Evolutionary conservation across 2,888 invertebrate genomes (phyloP).

Genomic region (Apotomis turbidana): DNA sequence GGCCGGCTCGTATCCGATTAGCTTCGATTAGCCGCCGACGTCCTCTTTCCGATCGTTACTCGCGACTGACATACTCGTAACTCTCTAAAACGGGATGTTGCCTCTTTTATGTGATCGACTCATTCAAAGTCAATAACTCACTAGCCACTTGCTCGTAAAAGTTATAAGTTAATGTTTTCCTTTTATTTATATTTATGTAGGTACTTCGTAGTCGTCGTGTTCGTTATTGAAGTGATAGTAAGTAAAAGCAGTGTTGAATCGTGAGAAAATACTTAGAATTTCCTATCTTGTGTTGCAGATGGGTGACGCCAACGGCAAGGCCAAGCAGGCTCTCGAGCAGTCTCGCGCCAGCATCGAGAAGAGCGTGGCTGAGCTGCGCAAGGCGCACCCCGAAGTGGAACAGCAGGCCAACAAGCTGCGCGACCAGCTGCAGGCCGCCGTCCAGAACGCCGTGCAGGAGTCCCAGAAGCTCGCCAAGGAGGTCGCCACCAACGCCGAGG

Average conservation of each 20-base stretch:
- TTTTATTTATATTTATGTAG: no score
- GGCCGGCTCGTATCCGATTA: neutral
- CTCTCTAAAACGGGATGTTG: neutral
- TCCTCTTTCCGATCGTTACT: neutral
- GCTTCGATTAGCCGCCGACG: neutral
- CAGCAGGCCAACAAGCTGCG: conserved; percentile 62
- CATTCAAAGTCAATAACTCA: no score
- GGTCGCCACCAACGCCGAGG: conserved; percentile 63
- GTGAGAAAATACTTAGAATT: no score
- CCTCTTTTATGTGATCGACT: no score
- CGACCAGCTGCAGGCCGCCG: conserved; percentile 64
- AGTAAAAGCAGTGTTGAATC: no score
- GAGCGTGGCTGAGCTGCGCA: conserved; percentile 65
- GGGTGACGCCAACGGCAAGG: conserved; percentile 70
- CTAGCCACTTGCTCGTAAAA: no score
- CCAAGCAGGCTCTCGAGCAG: conserved; percentile 67
- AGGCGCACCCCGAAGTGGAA: conserved; percentile 74
- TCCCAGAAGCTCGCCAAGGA: conserved; percentile 71
- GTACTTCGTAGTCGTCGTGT: no score
- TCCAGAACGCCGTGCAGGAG: conserved; percentile 65
- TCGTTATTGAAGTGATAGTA: no score
- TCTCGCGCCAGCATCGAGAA: conserved; percentile 61
- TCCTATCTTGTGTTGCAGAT: conserved; percentile 50
- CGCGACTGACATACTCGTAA: neutral
- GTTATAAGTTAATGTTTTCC: no score